Conservation (phyloP, 2,888 invertebrate genomes). For the Holacanthella duospinosa region DNA sequence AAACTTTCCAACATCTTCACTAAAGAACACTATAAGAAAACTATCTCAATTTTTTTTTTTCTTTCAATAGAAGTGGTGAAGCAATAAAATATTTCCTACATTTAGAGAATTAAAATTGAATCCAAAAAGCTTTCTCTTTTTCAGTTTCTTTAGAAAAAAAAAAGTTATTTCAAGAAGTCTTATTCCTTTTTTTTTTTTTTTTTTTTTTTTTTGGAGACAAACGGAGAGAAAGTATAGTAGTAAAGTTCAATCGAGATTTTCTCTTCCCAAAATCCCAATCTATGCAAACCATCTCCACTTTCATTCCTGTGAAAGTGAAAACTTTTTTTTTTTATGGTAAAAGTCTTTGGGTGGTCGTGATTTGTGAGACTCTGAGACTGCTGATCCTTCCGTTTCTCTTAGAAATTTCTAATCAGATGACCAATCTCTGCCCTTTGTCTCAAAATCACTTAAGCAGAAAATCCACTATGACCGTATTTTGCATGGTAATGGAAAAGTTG, state of each 20-base stretch:
- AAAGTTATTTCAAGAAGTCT: too few species aligned
- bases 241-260: background rate
- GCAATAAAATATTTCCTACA: constrained; percentile 30
- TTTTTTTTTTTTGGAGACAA: too few species aligned
- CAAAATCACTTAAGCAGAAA: constrained; percentile 2
- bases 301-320: background rate
- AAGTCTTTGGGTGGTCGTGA: constrained; percentile 2
- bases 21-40: background rate
- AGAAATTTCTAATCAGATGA: constrained; percentile 13
- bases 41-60: background rate
- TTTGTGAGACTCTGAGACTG: background rate
- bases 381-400: background rate
- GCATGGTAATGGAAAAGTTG: constrained; percentile 3
- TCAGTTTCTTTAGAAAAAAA: too few species aligned
- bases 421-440: constrained; percentile 5
- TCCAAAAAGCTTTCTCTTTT: too few species aligned
- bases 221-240: too few species aligned
- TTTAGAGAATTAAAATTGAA: constrained; percentile 33
- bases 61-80: background rate
- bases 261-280: background rate
- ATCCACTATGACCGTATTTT: constrained; percentile 2
- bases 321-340: background rate
- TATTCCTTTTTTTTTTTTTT: too few species aligned
- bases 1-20: background rate
- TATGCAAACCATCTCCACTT: background rate